Evolutionary conservation across 2,113 vertebrate genomes (phyloP).

Genomic region (Bubo blakistoni): DNA sequence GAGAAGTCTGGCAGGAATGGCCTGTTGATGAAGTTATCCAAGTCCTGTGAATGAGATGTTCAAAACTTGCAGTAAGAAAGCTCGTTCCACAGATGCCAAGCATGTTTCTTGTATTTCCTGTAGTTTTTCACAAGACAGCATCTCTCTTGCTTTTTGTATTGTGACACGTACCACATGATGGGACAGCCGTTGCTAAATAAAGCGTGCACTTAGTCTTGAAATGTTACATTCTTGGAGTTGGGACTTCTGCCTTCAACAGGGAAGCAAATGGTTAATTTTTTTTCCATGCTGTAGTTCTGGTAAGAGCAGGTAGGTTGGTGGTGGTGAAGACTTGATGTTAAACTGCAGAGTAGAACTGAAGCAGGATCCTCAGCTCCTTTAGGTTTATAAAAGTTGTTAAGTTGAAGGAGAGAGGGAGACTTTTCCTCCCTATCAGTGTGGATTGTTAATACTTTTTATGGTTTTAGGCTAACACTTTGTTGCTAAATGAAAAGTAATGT

Average conservation of each 20-base stretch:
- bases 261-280: not conserved
- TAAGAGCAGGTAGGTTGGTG: not conserved
- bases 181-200: not conserved
- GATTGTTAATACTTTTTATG: not conserved
- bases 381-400: not conserved
- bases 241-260: not conserved
- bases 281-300: not conserved
- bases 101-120: not conserved
- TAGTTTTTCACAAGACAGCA: not conserved
- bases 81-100: not conserved
- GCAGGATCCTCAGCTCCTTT: not conserved
- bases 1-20: not conserved
- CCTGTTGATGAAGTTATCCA: not conserved
- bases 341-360: not conserved
- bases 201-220: rapidly evolving
- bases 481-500: not conserved
- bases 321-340: not conserved
- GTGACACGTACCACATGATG: not conserved
- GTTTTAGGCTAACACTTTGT: not conserved
- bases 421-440: not conserved
- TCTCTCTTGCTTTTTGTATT: not conserved
- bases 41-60: not conserved
- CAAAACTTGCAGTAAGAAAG: not conserved
- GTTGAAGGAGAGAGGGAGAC: not conserved
- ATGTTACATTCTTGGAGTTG: not conserved